These are phyloP conservation scores for Cebidichthys violaceus DNA, from an alignment of 2,113 vertebrate genomes.

Conservation along the genomic window DNA sequence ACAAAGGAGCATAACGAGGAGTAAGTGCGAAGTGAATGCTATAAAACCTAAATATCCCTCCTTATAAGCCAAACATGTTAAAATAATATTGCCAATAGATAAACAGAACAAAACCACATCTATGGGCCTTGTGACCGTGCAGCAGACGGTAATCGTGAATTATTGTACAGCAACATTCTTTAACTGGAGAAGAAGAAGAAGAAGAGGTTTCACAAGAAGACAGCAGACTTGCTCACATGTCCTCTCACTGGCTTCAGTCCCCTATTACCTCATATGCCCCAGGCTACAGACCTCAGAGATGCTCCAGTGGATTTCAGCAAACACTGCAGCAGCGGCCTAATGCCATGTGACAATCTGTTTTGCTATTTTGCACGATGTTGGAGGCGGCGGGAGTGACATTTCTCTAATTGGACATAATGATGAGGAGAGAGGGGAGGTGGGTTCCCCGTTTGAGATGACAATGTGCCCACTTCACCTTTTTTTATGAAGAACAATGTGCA, in stretches of 20 bases:
- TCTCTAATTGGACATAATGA: constrained; percentile 80
- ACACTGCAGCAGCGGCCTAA: constrained; percentile 57
- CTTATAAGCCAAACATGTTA: background rate
- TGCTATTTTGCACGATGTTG: constrained; percentile 60
- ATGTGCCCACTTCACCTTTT: constrained; percentile 6
- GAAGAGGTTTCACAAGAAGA: constrained; percentile 11
- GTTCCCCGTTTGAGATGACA: constrained; percentile 28
- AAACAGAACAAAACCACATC: background rate
- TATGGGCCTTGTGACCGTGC: background rate
- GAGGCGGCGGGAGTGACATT: constrained; percentile 51
- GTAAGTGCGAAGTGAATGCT: background rate
- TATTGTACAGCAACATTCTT: background rate
- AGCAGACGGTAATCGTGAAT: background rate
- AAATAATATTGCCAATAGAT: background rate
- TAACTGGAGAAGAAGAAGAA: constrained; percentile 7
- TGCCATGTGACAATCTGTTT: constrained; percentile 77
- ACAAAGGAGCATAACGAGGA: background rate
- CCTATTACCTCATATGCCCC: constrained; percentile 56
- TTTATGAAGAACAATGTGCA: constrained; percentile 5
- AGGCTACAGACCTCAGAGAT: constrained; percentile 50
- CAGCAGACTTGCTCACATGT: constrained; percentile 4
- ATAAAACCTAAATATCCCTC: background rate
- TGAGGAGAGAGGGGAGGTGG: constrained; percentile 25
- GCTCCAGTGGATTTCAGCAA: constrained; percentile 68
- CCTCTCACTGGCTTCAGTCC: constrained; percentile 33